Evolutionary conservation across 2,113 vertebrate species (phyloP), one percentile per base, ranked within the genome.

Genomic region (Leucosticte australis): DNA sequence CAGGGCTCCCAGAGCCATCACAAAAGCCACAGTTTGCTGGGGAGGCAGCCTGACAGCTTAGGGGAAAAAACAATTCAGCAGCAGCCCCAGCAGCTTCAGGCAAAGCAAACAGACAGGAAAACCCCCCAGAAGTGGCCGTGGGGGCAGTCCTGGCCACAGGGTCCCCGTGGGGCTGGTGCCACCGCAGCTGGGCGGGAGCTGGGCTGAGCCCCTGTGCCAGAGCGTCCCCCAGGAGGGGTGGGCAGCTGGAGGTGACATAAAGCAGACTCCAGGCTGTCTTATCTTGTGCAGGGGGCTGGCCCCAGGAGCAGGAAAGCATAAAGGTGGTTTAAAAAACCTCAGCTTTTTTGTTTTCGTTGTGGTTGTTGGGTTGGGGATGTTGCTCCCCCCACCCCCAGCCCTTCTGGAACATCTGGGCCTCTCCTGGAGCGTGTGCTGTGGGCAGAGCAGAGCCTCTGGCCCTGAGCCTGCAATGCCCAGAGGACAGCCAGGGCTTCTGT

Each of bases 321-420:
- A 95, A 96, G 85, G 87, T 88, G 71, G 93, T 78, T 91, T 90
- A 9, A 69, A 95, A 95, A 94, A 67, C 5, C 80, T 37, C 90
- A 64, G 71, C 3, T n/a, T 65, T 59, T 68, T 44, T n/a, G 41
- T 44, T 55, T 13, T 80, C 19, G 52, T 18, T 63, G 13, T 52
- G 80, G 59, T 75, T 73, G 44, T 75, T 87, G 86, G 13, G 31
- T 33, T 44, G 44, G 28, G 60, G 49, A 37, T 37, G 11, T 1
- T 35, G 20, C 24, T 12, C 50, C 56, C n/a, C 37, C 35, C 0
- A 1, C 56, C n/a, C 37, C 35, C 0, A 1, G 20, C 37, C n/a
- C 4, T 12, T 49, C 60, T n/a, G 0, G 13, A 93, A 94, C 85
- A 93, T 86, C 90, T 95, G 94, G 94, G 82, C 62, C 85, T 83